Percentiles rank a stretch among this genome's conserved stretches.
These are phyloP conservation scores for Thumatha senex DNA, from an alignment of 2,888 invertebrate genomes.

Conservation along the genomic window DNA sequence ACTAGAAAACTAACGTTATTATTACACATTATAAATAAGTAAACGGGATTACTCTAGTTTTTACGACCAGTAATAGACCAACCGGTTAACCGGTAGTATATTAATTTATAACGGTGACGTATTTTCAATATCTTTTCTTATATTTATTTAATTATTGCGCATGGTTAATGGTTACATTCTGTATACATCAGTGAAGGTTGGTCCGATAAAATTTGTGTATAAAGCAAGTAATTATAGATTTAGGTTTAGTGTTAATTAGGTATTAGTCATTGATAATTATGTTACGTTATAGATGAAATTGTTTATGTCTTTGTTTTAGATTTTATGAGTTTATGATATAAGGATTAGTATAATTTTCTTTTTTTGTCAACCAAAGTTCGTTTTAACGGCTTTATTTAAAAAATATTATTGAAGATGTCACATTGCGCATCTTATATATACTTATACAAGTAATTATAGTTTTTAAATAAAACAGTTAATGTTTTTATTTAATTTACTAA, in stretches of 20 bases:
- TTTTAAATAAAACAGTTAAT: conserved; percentile 24
- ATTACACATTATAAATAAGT: too few relatives aligned
- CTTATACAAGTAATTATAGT: conserved; percentile 6
- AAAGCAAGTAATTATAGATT: conserved; percentile 22
- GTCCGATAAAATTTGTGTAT: conserved; percentile 17
- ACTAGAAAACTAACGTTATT: too few relatives aligned
- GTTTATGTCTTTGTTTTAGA: conserved; percentile 76
- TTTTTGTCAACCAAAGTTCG: conserved; percentile 62
- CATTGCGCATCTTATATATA: not conserved
- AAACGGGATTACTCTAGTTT: too few relatives aligned
- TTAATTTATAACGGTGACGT: too few relatives aligned
- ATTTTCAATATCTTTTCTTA: too few relatives aligned
- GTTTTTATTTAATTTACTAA: conserved; percentile 18
- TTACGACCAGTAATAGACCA: too few relatives aligned
- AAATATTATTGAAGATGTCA: conserved; percentile 12
- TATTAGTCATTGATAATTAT: conserved; percentile 54
- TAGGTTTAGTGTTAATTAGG: conserved; percentile 39
- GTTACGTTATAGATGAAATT: conserved; percentile 71
- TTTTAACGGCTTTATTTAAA: conserved; percentile 32
- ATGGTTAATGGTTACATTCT: too few relatives aligned
- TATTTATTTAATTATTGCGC: too few relatives aligned
- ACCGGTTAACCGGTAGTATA: too few relatives aligned
- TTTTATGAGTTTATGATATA: conserved; percentile 63
- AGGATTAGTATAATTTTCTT: conserved; percentile 43
- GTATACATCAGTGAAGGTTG: conserved; percentile 5